phyloP scores from a whole-genome alignment of 2,113 vertebrate species.

The Paraplagusia blochii region DNA sequence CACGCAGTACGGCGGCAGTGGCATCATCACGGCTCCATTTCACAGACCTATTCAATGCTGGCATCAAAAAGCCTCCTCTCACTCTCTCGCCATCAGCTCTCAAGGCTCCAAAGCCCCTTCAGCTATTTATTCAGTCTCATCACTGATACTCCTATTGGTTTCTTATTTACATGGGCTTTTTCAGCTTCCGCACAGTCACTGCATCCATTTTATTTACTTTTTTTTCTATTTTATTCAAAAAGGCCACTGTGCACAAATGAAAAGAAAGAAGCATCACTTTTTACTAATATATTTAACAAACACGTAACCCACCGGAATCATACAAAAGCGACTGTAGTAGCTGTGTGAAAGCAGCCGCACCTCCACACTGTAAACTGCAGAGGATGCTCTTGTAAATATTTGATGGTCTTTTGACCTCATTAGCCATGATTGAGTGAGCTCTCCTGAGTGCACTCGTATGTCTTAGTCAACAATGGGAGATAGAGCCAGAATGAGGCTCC shows the following conservation, averaged over 20 bases:
- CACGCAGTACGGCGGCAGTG: slow-evolving; percentile 19
- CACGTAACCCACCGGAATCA: slow-evolving; percentile 51
- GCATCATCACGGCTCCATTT: slow-evolving; percentile 50
- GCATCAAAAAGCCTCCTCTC: slow-evolving; percentile 25
- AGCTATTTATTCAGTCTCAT: slow-evolving; percentile 55
- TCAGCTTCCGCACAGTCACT: slow-evolving; percentile 43
- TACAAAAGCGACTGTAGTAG: slow-evolving; percentile 22
- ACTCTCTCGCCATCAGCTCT: slow-evolving; percentile 37
- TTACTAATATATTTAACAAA: slow-evolving; percentile 42
- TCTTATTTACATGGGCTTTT: slow-evolving; percentile 60
- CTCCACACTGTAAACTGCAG: slow-evolving; percentile 44
- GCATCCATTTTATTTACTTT: slow-evolving; percentile 15
- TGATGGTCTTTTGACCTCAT: slow-evolving; percentile 75
- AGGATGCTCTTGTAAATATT: slow-evolving; percentile 69
- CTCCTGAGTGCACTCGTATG: slow-evolving; percentile 50
- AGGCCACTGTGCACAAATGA: slow-evolving; percentile 30
- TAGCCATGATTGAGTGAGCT: slow-evolving; percentile 67
- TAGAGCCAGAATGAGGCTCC: slow-evolving; percentile 28
- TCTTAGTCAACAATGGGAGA: slow-evolving; percentile 62
- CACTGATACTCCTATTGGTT: slow-evolving; percentile 40
- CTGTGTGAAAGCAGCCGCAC: slow-evolving; percentile 38
- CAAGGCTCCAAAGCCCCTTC: slow-evolving; percentile 56
- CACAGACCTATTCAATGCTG: slow-evolving; percentile 47
- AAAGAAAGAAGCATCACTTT: slow-evolving; percentile 32
- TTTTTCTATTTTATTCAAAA: slow-evolving; percentile 37